Percentiles rank a stretch among this genome's conserved stretches.
Conservation (phyloP, 2,797 vertebrate genomes). For the Pseudopleuronectes americanus region DNA sequence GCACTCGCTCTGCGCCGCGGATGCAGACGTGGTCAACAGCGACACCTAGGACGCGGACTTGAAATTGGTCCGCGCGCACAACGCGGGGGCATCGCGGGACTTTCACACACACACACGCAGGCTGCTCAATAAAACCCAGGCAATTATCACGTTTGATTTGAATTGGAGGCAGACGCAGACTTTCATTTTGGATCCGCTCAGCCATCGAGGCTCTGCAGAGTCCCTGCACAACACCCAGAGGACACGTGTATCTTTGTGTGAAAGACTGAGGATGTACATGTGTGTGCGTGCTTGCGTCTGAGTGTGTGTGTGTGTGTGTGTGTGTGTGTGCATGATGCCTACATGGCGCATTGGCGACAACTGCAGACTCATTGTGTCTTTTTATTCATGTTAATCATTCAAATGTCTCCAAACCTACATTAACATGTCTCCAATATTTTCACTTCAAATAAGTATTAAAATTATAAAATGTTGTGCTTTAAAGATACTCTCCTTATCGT, state of each 20-base stretch:
- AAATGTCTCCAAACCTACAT: not conserved
- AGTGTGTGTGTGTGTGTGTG: not conserved
- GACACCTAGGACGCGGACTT: conserved; percentile 92
- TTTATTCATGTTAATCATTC: not conserved
- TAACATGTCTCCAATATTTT: not conserved
- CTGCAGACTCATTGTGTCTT: conserved; percentile 32
- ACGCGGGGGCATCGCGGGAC: conserved; percentile 16
- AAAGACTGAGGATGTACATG: not conserved
- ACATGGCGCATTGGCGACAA: conserved; percentile 60
- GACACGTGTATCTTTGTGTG: conserved; percentile 25
- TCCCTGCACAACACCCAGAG: not conserved
- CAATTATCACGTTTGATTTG: conserved; percentile 1
- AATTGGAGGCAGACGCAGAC: not conserved
- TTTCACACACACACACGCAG: conserved; percentile 7
- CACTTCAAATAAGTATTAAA: not conserved
- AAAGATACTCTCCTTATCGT: not conserved
- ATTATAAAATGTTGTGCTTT: not conserved
- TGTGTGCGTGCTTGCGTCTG: not conserved
- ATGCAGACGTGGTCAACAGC: conserved; percentile 93
- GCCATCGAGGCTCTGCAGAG: not conserved
- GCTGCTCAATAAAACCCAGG: conserved; percentile 22
- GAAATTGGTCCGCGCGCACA: conserved; percentile 76
- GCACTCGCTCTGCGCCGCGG: conserved; percentile 82
- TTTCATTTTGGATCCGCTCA: not conserved
- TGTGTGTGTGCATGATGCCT: conserved; percentile 9